These are phyloP conservation scores for Chromobotia macracanthus DNA, from an alignment of 2,797 vertebrate genomes.

Conservation along the genomic window DNA sequence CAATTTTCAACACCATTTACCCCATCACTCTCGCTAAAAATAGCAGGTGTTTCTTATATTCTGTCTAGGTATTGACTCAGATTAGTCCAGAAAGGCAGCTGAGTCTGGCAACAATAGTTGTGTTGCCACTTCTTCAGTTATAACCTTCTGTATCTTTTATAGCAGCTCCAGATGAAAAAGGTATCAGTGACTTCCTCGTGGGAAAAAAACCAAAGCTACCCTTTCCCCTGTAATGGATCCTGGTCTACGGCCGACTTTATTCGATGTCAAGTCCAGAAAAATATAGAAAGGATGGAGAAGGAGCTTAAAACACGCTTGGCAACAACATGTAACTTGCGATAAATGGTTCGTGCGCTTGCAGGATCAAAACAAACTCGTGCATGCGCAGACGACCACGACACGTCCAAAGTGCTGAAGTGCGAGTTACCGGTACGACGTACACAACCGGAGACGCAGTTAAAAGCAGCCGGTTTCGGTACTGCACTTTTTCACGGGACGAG, in stretches of 20 bases:
- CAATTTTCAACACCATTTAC: constrained; percentile 81
- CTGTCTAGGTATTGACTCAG: constrained; percentile 53
- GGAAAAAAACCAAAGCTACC: constrained; percentile 28
- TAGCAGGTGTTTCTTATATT: constrained; percentile 67
- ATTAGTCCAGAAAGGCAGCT: constrained; percentile 60
- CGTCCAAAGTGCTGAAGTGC: constrained; percentile 65
- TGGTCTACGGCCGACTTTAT: constrained; percentile 51
- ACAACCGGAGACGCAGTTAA: constrained; percentile 35
- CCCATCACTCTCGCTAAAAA: constrained; percentile 82
- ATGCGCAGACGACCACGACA: constrained; percentile 57
- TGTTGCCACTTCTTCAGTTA: constrained; percentile 34
- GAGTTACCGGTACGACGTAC: constrained; percentile 58
- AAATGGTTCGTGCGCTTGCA: constrained; percentile 45
- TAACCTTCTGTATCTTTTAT: constrained; percentile 42
- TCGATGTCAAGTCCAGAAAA: constrained; percentile 48
- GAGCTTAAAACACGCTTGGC: constrained; percentile 55
- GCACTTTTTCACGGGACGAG: not conserved
- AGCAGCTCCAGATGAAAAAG: constrained; percentile 21
- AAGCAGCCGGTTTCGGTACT: constrained; percentile 10
- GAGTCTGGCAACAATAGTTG: constrained; percentile 49
- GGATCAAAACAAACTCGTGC: constrained; percentile 62
- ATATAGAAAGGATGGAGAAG: constrained; percentile 16
- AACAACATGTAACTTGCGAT: constrained; percentile 55
- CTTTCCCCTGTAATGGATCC: constrained; percentile 52
- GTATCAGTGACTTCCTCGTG: constrained; percentile 37